These are phyloP conservation scores for Clavelina lepadiformis DNA, from an alignment of 23 tunicate genomes.

Conservation along the genomic window DNA sequence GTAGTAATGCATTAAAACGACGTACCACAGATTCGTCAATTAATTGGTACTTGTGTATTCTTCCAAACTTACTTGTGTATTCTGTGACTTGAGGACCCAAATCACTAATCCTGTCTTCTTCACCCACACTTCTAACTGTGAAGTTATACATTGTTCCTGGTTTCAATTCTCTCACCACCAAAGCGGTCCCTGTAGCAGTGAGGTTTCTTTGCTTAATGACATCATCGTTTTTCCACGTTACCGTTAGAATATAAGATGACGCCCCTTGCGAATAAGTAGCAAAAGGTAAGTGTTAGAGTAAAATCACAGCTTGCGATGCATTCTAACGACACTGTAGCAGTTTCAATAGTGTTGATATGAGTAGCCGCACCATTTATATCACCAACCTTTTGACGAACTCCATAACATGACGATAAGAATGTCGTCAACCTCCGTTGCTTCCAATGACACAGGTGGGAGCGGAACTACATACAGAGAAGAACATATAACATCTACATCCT, in stretches of 20 bases:
- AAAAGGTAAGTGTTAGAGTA: no score
- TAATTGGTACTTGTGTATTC: no score
- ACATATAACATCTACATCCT: no score
- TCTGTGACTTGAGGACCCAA: constrained; percentile 16
- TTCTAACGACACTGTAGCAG: no score
- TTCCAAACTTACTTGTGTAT: constrained; percentile 63
- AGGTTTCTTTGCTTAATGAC: neutral
- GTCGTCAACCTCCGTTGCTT: constrained; percentile 28
- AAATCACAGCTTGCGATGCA: neutral
- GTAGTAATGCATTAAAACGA: no score
- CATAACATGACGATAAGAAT: constrained; percentile 37
- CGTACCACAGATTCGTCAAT: no score
- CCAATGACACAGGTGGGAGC: constrained; percentile 24
- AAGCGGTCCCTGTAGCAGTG: constrained; percentile 3
- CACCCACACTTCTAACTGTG: constrained; percentile 20
- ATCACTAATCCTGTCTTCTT: constrained; percentile 23
- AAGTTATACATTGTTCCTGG: constrained; percentile 57
- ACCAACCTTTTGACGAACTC: constrained; percentile 40
- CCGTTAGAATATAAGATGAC: constrained; percentile 8
- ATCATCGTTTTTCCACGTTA: constrained; percentile 2
- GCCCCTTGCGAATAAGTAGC: constrained; percentile 14
- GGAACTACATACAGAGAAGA: constrained; percentile 33
- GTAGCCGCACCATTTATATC: no score
- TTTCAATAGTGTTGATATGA: no score
- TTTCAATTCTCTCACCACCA: constrained; percentile 11